Evolutionary conservation across 2,888 invertebrate genomes (phyloP).

Genomic region (Phengaris arion): DNA sequence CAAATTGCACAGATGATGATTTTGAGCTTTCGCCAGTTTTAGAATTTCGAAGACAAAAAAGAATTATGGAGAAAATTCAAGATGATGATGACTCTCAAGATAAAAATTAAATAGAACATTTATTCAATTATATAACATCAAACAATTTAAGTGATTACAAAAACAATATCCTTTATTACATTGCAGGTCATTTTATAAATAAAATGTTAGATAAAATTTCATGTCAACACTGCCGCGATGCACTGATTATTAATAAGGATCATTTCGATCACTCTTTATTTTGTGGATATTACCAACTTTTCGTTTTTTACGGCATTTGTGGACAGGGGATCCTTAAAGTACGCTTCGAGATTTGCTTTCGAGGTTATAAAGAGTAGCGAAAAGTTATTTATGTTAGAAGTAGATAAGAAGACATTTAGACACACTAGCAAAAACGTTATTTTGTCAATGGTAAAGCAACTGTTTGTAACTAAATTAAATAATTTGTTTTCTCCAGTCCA

Average conservation of each 20-base stretch:
- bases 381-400: conserved; percentile 20
- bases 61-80: too few species aligned
- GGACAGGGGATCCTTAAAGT: background rate
- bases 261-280: background rate
- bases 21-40: too few species aligned
- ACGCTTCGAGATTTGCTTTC: conserved; percentile 27
- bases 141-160: too few species aligned
- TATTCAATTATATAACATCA: too few species aligned
- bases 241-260: conserved; percentile 20
- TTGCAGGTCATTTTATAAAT: conserved; percentile 27
- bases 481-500: conserved; percentile 19
- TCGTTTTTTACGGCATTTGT: background rate
- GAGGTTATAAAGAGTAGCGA: conserved; percentile 22
- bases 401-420: background rate
- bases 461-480: background rate
- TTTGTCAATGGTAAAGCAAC: background rate
- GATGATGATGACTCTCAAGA: too few species aligned
- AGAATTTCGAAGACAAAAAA: too few species aligned
- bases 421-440: background rate
- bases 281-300: background rate
- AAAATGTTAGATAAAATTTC: conserved; percentile 33
- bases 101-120: too few species aligned
- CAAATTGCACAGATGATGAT: too few species aligned
- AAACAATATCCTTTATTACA: too few species aligned
- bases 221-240: conserved; percentile 31